These are phyloP conservation scores for Dynastes maya DNA, from an alignment of 2,888 invertebrate species.

Conservation along the genomic window DNA sequence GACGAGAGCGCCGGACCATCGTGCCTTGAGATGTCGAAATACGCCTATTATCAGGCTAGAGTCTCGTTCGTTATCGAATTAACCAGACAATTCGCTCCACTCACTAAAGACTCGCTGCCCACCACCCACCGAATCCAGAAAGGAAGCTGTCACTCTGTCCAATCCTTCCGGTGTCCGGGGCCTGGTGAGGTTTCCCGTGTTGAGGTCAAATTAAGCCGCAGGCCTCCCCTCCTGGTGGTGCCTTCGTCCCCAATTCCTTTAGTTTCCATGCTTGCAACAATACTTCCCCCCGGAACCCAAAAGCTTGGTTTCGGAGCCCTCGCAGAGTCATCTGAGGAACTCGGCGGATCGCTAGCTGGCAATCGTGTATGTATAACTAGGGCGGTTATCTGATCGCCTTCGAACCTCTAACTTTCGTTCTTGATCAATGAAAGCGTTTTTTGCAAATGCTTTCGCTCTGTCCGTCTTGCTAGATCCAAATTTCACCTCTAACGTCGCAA, in stretches of 20 bases:
- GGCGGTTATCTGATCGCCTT: slow-evolving; percentile 73
- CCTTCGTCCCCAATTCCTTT: slow-evolving; percentile 62
- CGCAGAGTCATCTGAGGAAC: slow-evolving; percentile 69
- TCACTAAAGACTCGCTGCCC: slow-evolving; percentile 83
- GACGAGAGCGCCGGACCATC: slow-evolving; percentile 56
- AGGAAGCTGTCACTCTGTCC: slow-evolving; percentile 28
- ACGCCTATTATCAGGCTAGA: slow-evolving; percentile 74
- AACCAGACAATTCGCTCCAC: slow-evolving; percentile 83
- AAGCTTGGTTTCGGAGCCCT: slow-evolving; percentile 77
- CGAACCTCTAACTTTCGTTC: slow-evolving; percentile 80
- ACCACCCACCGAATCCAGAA: slow-evolving; percentile 72
- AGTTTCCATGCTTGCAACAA: slow-evolving; percentile 72
- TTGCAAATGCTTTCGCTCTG: slow-evolving; percentile 80
- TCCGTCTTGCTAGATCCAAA: slow-evolving; percentile 74
- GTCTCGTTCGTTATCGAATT: slow-evolving; percentile 84
- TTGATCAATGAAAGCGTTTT: slow-evolving; percentile 80
- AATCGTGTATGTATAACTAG: slow-evolving; percentile 79
- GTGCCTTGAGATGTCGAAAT: slow-evolving; percentile 61
- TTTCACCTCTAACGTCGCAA: slow-evolving; percentile 75
- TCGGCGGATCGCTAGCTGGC: slow-evolving; percentile 77
- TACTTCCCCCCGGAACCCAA: slow-evolving; percentile 77
- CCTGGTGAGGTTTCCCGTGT: slow-evolving; percentile 75
- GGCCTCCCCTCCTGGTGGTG: slow-evolving; percentile 83
- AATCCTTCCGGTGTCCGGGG: slow-evolving; percentile 76
- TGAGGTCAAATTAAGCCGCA: slow-evolving; percentile 80